Base-by-base conservation (phyloP, 2,113 vertebrate species). In the Notothenia coriiceps region DNA sequence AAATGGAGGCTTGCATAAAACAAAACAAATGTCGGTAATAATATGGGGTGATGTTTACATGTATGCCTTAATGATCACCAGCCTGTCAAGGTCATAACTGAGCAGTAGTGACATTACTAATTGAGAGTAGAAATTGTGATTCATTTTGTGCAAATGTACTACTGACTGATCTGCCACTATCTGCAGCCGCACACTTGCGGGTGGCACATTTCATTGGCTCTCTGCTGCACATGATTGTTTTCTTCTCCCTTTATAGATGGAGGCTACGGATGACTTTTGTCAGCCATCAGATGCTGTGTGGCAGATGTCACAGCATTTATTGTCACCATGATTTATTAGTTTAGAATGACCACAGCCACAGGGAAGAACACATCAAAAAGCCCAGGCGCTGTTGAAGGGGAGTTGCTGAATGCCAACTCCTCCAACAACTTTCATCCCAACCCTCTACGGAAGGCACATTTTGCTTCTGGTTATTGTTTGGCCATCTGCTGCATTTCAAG, bases 311-410 rank as follows among this genome's bases (percentile, higher is more conserved):
- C 90, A 82, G 82, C 84, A 55, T 89, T 90, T 89, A 89, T 90
- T 92, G 90, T 92, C 92, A 92, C 71, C 57, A 55, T 91, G 93
- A 93, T 93, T 91, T 90, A 93, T 93, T 90, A 82, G 83, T 90
- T 82, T 54, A 61, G 88, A 84, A 56, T 82, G 88, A 89, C 87
- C 85, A 87, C 65, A 70, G 89, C 92, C 86, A 81, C 86, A 15
- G 87, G 90, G 89, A 92, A 68, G 85, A 87, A 83, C 87, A 88
- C 87, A 91, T 90, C 83, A 88, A 77, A 88, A 87, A 83, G 73
- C 68, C 68, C 71, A 47, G 80, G 55, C 72, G 35, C 50, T 46
- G 85, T 81, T 63, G 82, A 76, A 72, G 83, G 79, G 70, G 79
- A 83, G 72, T 70, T 20, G 22, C 66, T 56, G 79, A 74, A 86